Conservation (phyloP, 30 jellyfish, hydroid and myxozoan genomes). For the Catostylus mosaicus region DNA sequence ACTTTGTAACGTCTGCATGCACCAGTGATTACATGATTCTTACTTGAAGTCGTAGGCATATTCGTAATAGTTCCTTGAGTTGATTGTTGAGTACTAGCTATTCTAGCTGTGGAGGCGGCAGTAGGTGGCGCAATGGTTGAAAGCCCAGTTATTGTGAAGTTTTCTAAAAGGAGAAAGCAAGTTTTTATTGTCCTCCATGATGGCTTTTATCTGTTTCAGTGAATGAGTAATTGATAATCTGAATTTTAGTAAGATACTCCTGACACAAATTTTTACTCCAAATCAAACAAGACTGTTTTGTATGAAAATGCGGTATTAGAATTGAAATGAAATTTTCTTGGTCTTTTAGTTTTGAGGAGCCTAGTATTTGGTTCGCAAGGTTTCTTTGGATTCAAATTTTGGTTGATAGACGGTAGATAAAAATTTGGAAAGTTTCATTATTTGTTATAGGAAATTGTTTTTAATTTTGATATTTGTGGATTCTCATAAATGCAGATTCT, state of each 20-base stretch:
- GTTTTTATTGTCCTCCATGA: rapidly evolving
- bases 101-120: neutral
- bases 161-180: neutral
- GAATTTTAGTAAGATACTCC: neutral
- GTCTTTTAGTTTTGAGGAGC: no score
- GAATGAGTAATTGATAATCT: neutral
- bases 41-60: neutral
- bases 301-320: no score
- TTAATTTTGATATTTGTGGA: no score
- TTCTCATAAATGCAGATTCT: no score
- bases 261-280: no score
- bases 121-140: neutral
- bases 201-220: neutral
- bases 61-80: neutral
- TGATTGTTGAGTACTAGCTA: neutral
- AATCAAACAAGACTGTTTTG: no score
- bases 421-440: no score
- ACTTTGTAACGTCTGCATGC: constrained; percentile 7
- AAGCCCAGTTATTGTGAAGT: neutral
- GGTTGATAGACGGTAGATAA: no score
- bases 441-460: no score
- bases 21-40: neutral
- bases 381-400: no score
- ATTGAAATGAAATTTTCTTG: no score
- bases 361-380: no score